These are phyloP conservation scores for Pachycephala philippinensis DNA, from an alignment of 2,113 vertebrate species.

Conservation along the genomic window DNA sequence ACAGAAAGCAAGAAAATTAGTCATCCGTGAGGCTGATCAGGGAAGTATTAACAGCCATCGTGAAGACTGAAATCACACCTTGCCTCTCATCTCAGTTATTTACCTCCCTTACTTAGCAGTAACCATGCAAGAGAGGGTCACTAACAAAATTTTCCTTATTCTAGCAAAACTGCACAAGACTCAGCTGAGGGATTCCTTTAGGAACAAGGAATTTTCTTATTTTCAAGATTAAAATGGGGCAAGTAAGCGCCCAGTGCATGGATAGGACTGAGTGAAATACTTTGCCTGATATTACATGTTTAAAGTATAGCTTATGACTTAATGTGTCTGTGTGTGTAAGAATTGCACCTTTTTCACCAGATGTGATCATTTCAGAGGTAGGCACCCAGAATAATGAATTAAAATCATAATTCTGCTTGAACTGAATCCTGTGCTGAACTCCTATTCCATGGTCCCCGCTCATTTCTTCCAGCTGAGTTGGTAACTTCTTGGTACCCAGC, in stretches of 20 bases:
- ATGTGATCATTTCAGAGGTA: neutral
- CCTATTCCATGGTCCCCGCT: neutral
- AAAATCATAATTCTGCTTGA: neutral
- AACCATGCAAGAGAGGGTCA: neutral
- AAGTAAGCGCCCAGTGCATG: neutral
- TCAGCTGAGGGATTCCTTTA: neutral
- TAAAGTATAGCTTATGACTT: neutral
- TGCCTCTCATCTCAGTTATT: neutral
- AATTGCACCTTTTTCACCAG: neutral
- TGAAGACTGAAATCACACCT: neutral
- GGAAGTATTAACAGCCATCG: neutral
- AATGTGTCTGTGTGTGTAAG: rapidly evolving
- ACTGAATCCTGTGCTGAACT: neutral
- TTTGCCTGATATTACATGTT: neutral
- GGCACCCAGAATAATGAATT: neutral
- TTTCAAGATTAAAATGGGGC: neutral
- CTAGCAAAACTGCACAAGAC: neutral
- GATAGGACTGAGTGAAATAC: neutral
- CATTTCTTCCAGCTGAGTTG: neutral
- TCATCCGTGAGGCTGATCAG: neutral
- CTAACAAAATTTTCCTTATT: neutral
- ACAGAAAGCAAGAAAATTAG: neutral
- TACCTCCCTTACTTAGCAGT: neutral
- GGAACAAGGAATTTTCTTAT: neutral
- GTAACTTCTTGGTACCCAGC: neutral